Percentiles rank a stretch among this genome's conserved stretches.
Conservation (phyloP, 1,140 invertebrate genomes). For the Aphelenchoides avenae region DNA sequence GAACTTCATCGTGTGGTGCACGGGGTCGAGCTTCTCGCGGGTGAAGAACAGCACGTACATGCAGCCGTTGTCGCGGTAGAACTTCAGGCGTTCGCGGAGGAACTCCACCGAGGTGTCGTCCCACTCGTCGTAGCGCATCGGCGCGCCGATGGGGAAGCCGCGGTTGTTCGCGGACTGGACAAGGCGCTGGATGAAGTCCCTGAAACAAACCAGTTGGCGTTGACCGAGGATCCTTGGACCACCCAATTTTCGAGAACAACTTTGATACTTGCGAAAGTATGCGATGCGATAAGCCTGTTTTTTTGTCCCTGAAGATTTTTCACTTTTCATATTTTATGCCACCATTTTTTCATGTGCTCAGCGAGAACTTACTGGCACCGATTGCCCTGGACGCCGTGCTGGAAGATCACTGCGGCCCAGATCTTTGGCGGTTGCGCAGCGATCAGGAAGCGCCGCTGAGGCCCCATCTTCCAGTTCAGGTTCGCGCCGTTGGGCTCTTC, state of each 20-base stretch:
- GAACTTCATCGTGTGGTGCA: constrained; percentile 13
- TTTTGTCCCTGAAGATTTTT: no score
- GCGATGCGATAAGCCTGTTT: no score
- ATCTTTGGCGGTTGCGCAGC: constrained; percentile 5
- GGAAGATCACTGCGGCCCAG: constrained; percentile 9
- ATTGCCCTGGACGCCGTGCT: background rate
- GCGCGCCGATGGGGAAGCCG: constrained; percentile 1
- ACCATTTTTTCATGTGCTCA: no score
- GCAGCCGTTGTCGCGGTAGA: background rate
- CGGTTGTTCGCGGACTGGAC: constrained; percentile 6
- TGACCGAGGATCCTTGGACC: no score
- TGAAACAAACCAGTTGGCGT: no score
- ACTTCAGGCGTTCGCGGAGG: background rate
- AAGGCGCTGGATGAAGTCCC: constrained; percentile 10
- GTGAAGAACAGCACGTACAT: constrained; percentile 15
- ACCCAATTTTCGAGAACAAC: no score
- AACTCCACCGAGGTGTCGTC: background rate
- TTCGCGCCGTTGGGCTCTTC: constrained; percentile 1
- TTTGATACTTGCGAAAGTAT: no score
- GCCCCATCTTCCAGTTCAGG: constrained; percentile 10
- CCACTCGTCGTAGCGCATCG: constrained; percentile 2
- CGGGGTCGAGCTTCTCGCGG: constrained; percentile 13
- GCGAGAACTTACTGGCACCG: background rate
- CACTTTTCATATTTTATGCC: no score
- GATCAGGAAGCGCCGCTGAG: background rate